phyloP scores from a whole-genome alignment of 2,113 vertebrate genomes.

The Macquaria ambigua region DNA sequence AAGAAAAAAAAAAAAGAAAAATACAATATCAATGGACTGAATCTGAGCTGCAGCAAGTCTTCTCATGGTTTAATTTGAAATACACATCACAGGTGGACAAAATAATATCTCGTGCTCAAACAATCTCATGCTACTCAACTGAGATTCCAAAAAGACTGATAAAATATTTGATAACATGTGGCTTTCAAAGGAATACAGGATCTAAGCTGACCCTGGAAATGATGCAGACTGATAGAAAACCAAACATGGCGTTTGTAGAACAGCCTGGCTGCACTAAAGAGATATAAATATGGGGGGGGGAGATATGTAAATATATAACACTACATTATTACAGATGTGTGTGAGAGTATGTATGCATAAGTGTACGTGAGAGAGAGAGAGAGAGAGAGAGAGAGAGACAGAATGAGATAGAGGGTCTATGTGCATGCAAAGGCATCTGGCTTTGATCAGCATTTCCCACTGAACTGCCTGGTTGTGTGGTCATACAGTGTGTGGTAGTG shows the following conservation, averaged over 20 bases:
- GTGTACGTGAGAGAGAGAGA: slow-evolving; percentile 38
- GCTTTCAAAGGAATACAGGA: slow-evolving; percentile 36
- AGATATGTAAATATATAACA: slow-evolving; percentile 63
- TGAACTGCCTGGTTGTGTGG: slow-evolving; percentile 67
- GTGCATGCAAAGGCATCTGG: slow-evolving; percentile 76
- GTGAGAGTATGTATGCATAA: slow-evolving; percentile 30
- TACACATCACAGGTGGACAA: slow-evolving; percentile 43
- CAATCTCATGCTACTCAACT: slow-evolving; percentile 38
- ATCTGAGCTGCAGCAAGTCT: background rate
- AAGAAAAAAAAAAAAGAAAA: background rate
- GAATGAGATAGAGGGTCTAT: slow-evolving; percentile 40
- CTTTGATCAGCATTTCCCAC: slow-evolving; percentile 75
- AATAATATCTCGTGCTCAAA: slow-evolving; percentile 31
- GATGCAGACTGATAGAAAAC: slow-evolving; percentile 21
- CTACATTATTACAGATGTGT: slow-evolving; percentile 58
- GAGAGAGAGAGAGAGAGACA: slow-evolving; percentile 36
- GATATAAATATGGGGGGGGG: slow-evolving; percentile 56
- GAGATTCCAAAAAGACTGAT: slow-evolving; percentile 43
- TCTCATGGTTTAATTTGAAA: background rate
- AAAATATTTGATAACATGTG: slow-evolving; percentile 47
- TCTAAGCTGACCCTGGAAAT: slow-evolving; percentile 39
- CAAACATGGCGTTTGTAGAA: slow-evolving; percentile 5
- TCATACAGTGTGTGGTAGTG: slow-evolving; percentile 64
- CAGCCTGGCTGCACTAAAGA: slow-evolving; percentile 9
- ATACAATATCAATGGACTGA: background rate